phyloP scores from a whole-genome alignment of 2,113 vertebrate species.

The Hucho hucho region DNA sequence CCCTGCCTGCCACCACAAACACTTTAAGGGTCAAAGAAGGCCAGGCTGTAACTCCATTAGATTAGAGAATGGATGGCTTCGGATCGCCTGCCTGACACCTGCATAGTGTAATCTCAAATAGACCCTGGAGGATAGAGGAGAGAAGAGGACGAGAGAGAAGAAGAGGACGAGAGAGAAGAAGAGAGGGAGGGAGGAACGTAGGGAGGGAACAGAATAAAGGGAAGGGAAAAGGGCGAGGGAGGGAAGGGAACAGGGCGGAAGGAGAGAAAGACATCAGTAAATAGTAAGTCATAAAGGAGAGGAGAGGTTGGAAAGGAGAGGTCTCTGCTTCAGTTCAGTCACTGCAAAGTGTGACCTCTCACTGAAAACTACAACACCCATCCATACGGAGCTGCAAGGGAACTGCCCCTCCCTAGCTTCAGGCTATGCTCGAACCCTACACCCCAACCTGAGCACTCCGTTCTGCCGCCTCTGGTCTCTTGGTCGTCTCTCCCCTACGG shows the following conservation, averaged over 20 bases:
- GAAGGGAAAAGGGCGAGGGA: neutral
- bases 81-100: neutral
- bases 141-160: neutral
- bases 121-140: neutral
- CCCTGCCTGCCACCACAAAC: neutral
- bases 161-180: neutral
- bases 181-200: neutral
- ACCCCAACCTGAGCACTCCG: too few relatives aligned
- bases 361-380: too few relatives aligned
- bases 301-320: neutral
- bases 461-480: too few relatives aligned
- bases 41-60: slow-evolving; percentile 16
- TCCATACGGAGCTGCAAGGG: too few relatives aligned
- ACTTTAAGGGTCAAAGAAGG: slow-evolving; percentile 12
- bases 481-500: too few relatives aligned
- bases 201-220: neutral
- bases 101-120: slow-evolving; percentile 9
- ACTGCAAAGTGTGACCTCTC: too few relatives aligned
- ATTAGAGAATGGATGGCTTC: slow-evolving; percentile 4
- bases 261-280: neutral
- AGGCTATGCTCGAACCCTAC: too few relatives aligned
- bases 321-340: neutral
- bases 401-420: too few relatives aligned
- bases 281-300: too few relatives aligned
- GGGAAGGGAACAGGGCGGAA: neutral